A percentile compares a stretch with the other conserved stretches of the same genome.
Evolutionary conservation across 2,113 vertebrate genomes (phyloP).

Genomic region (Carollia perspicillata): DNA sequence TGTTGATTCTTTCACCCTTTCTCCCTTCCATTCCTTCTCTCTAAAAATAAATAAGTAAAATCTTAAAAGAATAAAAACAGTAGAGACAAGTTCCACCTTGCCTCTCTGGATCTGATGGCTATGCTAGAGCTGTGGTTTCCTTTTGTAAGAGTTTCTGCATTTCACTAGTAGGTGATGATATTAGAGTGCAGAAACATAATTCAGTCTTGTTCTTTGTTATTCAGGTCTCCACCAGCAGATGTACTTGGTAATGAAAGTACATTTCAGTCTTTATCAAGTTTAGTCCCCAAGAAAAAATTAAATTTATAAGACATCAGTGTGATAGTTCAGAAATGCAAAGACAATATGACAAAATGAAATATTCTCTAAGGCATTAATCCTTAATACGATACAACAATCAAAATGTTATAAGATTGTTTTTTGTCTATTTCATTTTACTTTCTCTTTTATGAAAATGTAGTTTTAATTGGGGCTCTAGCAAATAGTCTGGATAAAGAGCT

Average conservation of each 20-base stretch:
- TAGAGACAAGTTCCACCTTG: neutral
- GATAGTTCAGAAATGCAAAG: neutral
- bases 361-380: neutral
- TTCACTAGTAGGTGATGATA: constrained; percentile 1
- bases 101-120: neutral
- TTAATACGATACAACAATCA: neutral
- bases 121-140: neutral
- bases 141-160: neutral
- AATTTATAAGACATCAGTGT: neutral
- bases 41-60: too few species aligned
- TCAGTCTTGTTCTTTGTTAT: constrained; percentile 18
- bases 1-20: too few species aligned
- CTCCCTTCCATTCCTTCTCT: too few species aligned
- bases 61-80: too few species aligned
- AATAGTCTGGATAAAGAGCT: neutral
- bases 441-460: neutral
- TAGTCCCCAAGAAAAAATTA: neutral
- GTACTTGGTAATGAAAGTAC: constrained; percentile 12
- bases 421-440: neutral
- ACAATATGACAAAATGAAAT: constrained; percentile 19
- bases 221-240: neutral
- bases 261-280: neutral
- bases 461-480: neutral
- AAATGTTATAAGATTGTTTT: neutral
- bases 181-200: neutral